phyloP scores from a whole-genome alignment of 2,797 vertebrate species.

The Novumbra hubbsi region DNA sequence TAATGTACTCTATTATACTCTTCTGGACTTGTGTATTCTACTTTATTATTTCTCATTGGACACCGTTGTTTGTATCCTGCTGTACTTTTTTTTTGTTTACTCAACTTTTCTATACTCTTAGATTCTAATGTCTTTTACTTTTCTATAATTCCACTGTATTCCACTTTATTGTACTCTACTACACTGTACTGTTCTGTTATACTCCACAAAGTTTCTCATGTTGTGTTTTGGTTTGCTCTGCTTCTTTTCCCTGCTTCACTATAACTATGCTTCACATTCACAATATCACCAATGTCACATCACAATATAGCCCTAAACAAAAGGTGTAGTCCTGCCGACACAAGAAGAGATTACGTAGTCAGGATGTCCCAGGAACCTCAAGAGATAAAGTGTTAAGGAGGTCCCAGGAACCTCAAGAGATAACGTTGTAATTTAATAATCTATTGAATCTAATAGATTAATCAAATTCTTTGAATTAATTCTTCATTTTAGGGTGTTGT shows the following conservation, averaged over 20 bases:
- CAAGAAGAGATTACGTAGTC: too few species aligned
- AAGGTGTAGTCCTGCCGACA: not conserved
- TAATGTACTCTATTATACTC: not conserved
- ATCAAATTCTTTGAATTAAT: slow-evolving; percentile 4
- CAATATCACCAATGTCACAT: not conserved
- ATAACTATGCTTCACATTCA: not conserved
- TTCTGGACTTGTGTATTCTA: not conserved
- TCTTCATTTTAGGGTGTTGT: slow-evolving; percentile 67
- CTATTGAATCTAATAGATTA: not conserved
- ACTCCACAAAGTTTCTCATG: too few species aligned
- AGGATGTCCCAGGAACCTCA: too few species aligned
- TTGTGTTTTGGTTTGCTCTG: too few species aligned
- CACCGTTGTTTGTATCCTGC: not conserved
- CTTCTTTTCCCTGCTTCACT: not conserved
- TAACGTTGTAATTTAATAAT: too few species aligned
- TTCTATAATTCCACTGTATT: not conserved
- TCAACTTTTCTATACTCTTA: not conserved
- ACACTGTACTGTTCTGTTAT: not conserved
- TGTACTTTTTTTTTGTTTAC: not conserved
- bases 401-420: too few species aligned
- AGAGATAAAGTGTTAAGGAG: too few species aligned
- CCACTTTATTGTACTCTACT: not conserved
- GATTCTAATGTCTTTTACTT: not conserved
- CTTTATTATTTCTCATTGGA: not conserved
- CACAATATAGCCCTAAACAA: not conserved